phyloP scores from a whole-genome alignment of 1,140 invertebrate species.

The Idris sp. region DNA sequence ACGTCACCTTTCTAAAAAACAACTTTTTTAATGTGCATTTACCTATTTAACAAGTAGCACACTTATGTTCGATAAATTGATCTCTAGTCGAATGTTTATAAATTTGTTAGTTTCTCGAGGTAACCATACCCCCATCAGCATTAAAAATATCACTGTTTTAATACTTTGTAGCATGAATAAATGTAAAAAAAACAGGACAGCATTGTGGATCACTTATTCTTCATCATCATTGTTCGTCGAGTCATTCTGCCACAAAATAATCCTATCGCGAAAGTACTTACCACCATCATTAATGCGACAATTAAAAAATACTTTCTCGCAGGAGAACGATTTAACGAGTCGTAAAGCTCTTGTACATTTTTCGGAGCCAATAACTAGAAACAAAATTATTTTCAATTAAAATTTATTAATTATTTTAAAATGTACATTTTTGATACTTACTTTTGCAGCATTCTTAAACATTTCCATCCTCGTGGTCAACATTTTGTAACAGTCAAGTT shows the following conservation, averaged over 20 bases:
- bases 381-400: no score
- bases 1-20: no score
- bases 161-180: conserved; percentile 25
- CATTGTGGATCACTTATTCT: conserved; percentile 81
- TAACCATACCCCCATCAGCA: no score
- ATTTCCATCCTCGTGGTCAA: conserved; percentile 90
- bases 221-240: conserved; percentile 83
- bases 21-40: no score
- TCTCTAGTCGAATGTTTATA: not conserved
- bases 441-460: conserved; percentile 91
- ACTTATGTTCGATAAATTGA: not conserved
- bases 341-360: conserved; percentile 84
- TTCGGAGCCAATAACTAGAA: conserved; percentile 80
- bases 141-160: conserved; percentile 48
- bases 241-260: conserved; percentile 89
- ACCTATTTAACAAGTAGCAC: no score
- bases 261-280: conserved; percentile 88
- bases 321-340: conserved; percentile 83
- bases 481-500: conserved; percentile 87
- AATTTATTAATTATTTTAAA: not conserved
- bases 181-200: conserved; percentile 40
- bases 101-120: no score
- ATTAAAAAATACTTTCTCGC: conserved; percentile 88
- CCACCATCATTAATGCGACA: conserved; percentile 84
- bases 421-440: no score